phyloP scores from a whole-genome alignment of 2,113 vertebrate species.

The Plectropomus leopardus region DNA sequence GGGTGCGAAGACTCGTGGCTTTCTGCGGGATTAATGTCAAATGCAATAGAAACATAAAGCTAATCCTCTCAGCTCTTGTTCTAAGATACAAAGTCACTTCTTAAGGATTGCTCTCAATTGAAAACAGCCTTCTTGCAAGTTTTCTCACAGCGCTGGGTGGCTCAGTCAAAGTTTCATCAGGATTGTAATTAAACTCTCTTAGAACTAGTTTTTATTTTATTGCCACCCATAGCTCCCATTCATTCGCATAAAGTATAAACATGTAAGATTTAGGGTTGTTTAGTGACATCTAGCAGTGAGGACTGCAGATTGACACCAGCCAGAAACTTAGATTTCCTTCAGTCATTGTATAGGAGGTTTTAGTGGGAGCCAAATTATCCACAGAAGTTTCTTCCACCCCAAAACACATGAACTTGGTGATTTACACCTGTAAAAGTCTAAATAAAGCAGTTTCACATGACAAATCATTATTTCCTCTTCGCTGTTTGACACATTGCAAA shows the following conservation, averaged over 20 bases:
- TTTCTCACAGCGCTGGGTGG: slow-evolving; percentile 41
- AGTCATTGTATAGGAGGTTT: too few relatives aligned
- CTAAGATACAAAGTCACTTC: slow-evolving; percentile 63
- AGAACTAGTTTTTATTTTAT: background rate
- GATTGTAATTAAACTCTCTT: slow-evolving; percentile 23
- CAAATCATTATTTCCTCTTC: too few relatives aligned
- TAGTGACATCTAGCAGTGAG: too few relatives aligned
- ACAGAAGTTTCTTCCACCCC: too few relatives aligned
- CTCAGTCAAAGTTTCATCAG: slow-evolving; percentile 26
- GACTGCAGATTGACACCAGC: too few relatives aligned
- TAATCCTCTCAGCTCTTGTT: slow-evolving; percentile 76
- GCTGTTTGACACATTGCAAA: too few relatives aligned
- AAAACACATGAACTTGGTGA: too few relatives aligned
- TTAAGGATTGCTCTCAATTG: slow-evolving; percentile 57
- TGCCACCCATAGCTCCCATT: background rate
- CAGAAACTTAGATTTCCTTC: too few relatives aligned
- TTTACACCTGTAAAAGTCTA: too few relatives aligned
- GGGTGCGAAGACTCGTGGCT: slow-evolving; percentile 37
- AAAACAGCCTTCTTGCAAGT: slow-evolving; percentile 34
- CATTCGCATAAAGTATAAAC: background rate
- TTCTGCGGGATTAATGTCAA: slow-evolving; percentile 80
- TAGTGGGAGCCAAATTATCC: too few relatives aligned
- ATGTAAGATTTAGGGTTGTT: too few relatives aligned
- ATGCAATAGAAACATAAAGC: slow-evolving; percentile 73
- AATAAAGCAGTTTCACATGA: too few relatives aligned